phyloP scores from a whole-genome alignment of 1,140 invertebrate species.

The Helicoverpa armigera region DNA sequence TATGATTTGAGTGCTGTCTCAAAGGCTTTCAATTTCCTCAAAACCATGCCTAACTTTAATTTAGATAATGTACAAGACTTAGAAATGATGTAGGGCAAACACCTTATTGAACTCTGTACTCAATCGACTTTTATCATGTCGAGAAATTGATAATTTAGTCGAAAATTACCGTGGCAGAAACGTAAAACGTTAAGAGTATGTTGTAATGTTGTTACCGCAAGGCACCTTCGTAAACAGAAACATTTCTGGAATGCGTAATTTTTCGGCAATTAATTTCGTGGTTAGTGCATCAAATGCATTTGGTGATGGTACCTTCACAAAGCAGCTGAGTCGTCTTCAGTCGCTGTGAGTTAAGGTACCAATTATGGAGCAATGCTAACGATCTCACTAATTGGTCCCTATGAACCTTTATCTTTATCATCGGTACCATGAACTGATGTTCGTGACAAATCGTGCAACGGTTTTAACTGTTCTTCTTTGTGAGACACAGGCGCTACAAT shows the following conservation, averaged over 20 bases:
- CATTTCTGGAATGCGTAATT: slow-evolving; percentile 38
- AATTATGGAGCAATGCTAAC: slow-evolving; percentile 49
- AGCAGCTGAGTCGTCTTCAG: slow-evolving; percentile 22
- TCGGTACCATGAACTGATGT: slow-evolving; percentile 35
- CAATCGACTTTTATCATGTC: slow-evolving; percentile 22
- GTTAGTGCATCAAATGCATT: slow-evolving; percentile 44
- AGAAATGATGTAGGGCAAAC: background rate
- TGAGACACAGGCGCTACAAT: background rate
- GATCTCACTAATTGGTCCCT: slow-evolving; percentile 48
- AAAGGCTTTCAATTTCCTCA: background rate
- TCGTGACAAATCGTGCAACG: slow-evolving; percentile 49
- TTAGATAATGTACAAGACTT: background rate
- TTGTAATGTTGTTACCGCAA: background rate
- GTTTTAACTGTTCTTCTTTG: slow-evolving; percentile 9
- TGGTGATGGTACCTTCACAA: slow-evolving; percentile 15
- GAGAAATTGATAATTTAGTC: background rate
- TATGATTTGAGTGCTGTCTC: background rate
- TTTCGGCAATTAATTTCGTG: slow-evolving; percentile 32
- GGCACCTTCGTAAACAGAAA: slow-evolving; percentile 9
- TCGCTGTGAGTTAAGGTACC: slow-evolving; percentile 34
- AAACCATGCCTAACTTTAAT: background rate
- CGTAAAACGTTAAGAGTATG: background rate
- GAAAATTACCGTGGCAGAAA: background rate
- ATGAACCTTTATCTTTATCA: slow-evolving; percentile 38
- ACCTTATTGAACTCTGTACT: background rate